A percentile compares a stretch with the other conserved stretches of the same genome.
These are phyloP conservation scores for Ctenochaetus hawaiiensis DNA, from an alignment of 2,797 vertebrate genomes.

Conservation along the genomic window DNA sequence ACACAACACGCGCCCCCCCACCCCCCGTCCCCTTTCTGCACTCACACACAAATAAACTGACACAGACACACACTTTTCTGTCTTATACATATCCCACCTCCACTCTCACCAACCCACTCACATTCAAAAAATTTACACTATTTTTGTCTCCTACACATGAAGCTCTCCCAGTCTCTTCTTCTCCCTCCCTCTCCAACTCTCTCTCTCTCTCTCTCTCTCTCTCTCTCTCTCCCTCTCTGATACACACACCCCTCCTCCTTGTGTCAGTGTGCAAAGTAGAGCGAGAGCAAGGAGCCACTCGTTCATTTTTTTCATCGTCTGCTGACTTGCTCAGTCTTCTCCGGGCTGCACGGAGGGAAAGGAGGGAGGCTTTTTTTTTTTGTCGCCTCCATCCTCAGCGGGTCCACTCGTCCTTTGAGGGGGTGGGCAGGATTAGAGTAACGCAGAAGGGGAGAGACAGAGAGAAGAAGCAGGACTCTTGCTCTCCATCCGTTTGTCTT, in stretches of 20 bases:
- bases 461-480: conserved; percentile 44
- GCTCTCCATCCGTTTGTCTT: conserved; percentile 46
- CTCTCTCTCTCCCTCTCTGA: conserved; percentile 3
- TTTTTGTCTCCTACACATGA: conserved; percentile 50
- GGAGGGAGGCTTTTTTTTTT: conserved; percentile 2
- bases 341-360: conserved; percentile 49
- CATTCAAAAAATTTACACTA: conserved; percentile 24
- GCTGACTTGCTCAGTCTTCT: conserved; percentile 67
- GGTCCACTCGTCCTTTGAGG: conserved; percentile 34
- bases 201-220: conserved; percentile 17
- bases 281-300: conserved; percentile 72
- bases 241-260: conserved; percentile 65
- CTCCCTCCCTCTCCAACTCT: conserved; percentile 18
- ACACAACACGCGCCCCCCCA: conserved; percentile 11
- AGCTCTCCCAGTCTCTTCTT: conserved; percentile 20
- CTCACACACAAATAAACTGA: conserved; percentile 1
- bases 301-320: conserved; percentile 63
- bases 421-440: conserved; percentile 21
- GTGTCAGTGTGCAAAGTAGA: conserved; percentile 80
- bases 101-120: conserved; percentile 41
- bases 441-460: conserved; percentile 21
- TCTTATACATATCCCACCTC: conserved; percentile 48
- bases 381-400: conserved; percentile 50
- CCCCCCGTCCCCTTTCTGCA: conserved; percentile 25
- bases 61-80: conserved; percentile 21